Conservation (phyloP, 2,113 vertebrate species). For the Zapornia atra region DNA sequence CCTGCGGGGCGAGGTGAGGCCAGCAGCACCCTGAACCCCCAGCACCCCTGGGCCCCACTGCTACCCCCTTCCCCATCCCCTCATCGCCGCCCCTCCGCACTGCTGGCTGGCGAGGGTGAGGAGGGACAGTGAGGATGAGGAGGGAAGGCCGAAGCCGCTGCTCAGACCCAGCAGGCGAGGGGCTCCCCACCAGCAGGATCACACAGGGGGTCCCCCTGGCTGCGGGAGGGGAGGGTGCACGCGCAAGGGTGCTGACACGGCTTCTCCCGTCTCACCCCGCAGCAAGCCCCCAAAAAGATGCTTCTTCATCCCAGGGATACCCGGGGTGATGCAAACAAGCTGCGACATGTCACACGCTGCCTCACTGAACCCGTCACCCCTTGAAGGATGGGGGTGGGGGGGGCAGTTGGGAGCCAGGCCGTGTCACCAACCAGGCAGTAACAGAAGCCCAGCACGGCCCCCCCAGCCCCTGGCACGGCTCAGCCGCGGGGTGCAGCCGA, state of each 20-base stretch:
- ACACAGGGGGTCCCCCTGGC: accelerated
- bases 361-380: not conserved
- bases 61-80: not conserved
- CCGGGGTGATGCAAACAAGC: not conserved
- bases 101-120: not conserved
- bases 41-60: not conserved
- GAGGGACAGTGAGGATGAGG: too few species aligned
- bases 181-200: too few species aligned
- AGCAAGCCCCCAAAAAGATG: not conserved
- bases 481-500: too few species aligned
- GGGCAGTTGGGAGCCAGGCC: too few species aligned
- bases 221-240: too few species aligned
- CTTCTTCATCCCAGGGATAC: not conserved
- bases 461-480: too few species aligned
- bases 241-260: not conserved
- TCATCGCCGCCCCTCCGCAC: not conserved
- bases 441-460: not conserved
- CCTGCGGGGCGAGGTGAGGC: not conserved
- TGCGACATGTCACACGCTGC: accelerated
- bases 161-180: not conserved
- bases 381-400: too few species aligned
- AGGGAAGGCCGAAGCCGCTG: not conserved
- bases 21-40: not conserved
- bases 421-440: not conserved
- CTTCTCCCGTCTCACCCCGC: accelerated